Evolutionary conservation across 2,888 invertebrate genomes (phyloP), one percentile per base, ranked within the genome.

Genomic region (Volucella zonaria): DNA sequence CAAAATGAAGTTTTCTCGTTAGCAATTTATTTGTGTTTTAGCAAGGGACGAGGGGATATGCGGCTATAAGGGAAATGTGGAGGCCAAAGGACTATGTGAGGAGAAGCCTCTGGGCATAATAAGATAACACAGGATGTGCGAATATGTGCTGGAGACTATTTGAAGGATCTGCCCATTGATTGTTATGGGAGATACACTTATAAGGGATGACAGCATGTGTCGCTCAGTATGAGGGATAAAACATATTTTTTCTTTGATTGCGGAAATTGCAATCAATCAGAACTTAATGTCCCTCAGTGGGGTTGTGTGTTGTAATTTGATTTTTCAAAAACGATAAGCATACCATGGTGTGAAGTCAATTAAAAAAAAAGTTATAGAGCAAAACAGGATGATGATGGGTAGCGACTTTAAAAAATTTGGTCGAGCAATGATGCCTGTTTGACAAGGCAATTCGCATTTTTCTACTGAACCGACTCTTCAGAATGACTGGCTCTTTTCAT

Each of bases 1-100:
- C 81, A 77, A 81, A 81, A 85, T 85, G 85, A 85, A 85, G 81
- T 85, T 85, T 85, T 85, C 85, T 85, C 85, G 85, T 85, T 85
- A 85, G 85, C 85, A 85, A 85, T 85, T 85, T 85, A 85, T 85
- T 81, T 85, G 85, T 85, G 68, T 85, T 81, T 81, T 85, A 67
- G 85, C 75, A 80, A 66, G 49, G 51, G 42, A 15, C 51, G 11
- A 49, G 62, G 18, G 9, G 15, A 31, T 4, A 18, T 12, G 31
- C 6, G 15, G 10, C 40, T 14, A 3, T 14, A 2, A 1, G 11
- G n/a, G 61, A 8, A n/a, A 10, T 3, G 10, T 15, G 42, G 1
- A n/a, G 38, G n/a, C 40, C 51, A 51, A 68, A 51, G 38, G 43
- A 40, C 51, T 67, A 42, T 49, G 38, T 38, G 38, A 38, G 59